These are phyloP conservation scores for Salvelinus namaycush DNA, from an alignment of 2,113 vertebrate species.

Conservation along the genomic window DNA sequence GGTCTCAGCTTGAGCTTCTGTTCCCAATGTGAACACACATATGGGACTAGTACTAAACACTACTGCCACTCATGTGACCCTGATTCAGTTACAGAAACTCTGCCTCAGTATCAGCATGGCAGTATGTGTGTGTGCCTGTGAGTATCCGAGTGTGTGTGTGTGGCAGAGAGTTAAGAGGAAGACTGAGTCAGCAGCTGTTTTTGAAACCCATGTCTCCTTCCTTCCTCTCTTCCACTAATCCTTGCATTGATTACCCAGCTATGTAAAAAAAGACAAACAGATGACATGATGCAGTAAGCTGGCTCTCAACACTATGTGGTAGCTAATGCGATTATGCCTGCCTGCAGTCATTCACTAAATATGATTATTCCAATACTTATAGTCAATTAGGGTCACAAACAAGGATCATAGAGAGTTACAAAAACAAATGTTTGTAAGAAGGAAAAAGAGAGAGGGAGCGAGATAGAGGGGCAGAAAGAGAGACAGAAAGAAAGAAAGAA, in stretches of 20 bases:
- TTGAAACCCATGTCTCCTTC: background rate
- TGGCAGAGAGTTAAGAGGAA: slow-evolving; percentile 3
- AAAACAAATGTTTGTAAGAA: slow-evolving; percentile 1
- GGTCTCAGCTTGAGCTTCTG: background rate
- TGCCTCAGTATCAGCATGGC: background rate
- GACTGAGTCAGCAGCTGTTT: background rate
- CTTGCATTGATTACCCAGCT: too few species aligned
- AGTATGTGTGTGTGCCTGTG: slow-evolving; percentile 22
- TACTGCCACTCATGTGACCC: too few species aligned
- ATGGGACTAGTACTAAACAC: too few species aligned
- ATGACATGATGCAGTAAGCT: too few species aligned
- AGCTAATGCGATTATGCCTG: background rate
- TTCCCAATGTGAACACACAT: background rate
- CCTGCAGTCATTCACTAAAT: background rate
- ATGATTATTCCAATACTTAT: slow-evolving; percentile 4
- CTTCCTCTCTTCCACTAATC: background rate
- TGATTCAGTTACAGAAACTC: too few species aligned
- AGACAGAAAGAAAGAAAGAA: background rate
- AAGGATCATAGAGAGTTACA: background rate
- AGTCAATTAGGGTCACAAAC: background rate
- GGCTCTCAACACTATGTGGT: background rate
- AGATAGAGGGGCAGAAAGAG: background rate
- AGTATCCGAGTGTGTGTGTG: background rate
- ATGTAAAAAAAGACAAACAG: background rate
- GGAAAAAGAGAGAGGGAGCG: background rate